Conservation (phyloP, 2,888 invertebrate species). For the Geotrupes spiniger region DNA sequence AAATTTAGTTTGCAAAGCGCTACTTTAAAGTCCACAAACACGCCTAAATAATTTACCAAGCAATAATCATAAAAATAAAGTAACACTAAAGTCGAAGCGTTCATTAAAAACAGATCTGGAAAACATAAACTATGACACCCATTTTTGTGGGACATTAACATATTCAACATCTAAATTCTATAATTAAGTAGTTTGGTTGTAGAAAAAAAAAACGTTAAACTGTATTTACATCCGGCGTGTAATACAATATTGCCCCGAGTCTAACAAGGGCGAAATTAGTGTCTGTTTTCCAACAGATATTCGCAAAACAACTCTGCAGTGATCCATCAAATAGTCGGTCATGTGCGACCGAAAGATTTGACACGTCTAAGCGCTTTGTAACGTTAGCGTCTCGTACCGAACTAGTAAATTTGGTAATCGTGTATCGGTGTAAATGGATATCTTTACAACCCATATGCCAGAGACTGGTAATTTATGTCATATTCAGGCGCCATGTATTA, state of each 20-base stretch:
- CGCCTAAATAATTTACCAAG: slow-evolving; percentile 32
- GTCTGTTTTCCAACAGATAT: not conserved
- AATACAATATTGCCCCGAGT: slow-evolving; percentile 5
- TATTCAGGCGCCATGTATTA: slow-evolving; percentile 16
- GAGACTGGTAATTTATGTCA: slow-evolving; percentile 21
- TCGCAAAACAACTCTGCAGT: not conserved
- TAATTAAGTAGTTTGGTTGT: slow-evolving; percentile 29
- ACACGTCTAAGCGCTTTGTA: not conserved
- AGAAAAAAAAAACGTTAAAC: slow-evolving; percentile 20
- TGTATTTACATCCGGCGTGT: slow-evolving; percentile 25
- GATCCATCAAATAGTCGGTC: slow-evolving; percentile 2
- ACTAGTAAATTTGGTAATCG: not conserved
- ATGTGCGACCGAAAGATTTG: not conserved
- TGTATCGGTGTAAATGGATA: slow-evolving; percentile 16
- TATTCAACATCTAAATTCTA: slow-evolving; percentile 29
- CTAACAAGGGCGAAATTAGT: not conserved
- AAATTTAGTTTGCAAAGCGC: slow-evolving; percentile 16
- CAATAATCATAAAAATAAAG: slow-evolving; percentile 36
- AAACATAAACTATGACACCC: slow-evolving; percentile 36
- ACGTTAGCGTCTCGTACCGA: not conserved
- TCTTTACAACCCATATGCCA: slow-evolving; percentile 19
- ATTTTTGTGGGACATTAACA: slow-evolving; percentile 27
- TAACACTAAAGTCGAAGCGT: slow-evolving; percentile 30
- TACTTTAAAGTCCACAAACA: not conserved
- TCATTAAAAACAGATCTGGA: slow-evolving; percentile 47